A percentile compares a stretch with the other conserved stretches of the same genome.
These are phyloP conservation scores for Caenorhabditis sp. DNA, from an alignment of 2,888 invertebrate species.

Conservation along the genomic window DNA sequence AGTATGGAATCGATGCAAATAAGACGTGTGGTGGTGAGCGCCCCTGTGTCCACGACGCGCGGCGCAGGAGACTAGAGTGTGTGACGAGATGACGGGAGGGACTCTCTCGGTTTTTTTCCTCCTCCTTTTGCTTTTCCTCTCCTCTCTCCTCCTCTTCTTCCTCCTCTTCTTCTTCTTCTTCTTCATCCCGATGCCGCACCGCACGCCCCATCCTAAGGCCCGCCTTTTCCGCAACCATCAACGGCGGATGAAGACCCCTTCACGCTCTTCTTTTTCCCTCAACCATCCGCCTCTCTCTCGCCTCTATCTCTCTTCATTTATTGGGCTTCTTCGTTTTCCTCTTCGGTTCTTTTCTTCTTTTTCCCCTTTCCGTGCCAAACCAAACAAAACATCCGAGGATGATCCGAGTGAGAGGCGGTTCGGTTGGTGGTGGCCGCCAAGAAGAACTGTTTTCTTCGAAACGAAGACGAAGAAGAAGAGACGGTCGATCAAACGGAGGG, in stretches of 20 bases:
- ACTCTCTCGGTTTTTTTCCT: slow-evolving; percentile 38
- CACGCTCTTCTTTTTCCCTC: slow-evolving; percentile 9
- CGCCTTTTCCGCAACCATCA: slow-evolving; percentile 32
- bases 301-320: slow-evolving; percentile 3
- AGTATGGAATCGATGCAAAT: slow-evolving; percentile 47
- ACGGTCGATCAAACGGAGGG: background rate
- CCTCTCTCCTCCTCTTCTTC: slow-evolving; percentile 22
- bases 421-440: background rate
- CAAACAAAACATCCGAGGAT: slow-evolving; percentile 43
- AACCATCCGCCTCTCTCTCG: background rate
- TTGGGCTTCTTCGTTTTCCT: slow-evolving; percentile 25
- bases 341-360: slow-evolving; percentile 5
- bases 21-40: slow-evolving; percentile 54
- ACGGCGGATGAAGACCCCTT: background rate
- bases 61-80: slow-evolving; percentile 50
- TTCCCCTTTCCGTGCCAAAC: slow-evolving; percentile 27
- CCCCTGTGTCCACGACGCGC: slow-evolving; percentile 26
- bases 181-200: slow-evolving; percentile 21
- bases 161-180: background rate
- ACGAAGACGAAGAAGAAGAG: too few relatives aligned
- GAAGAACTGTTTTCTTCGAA: slow-evolving; percentile 52
- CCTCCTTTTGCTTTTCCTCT: too few relatives aligned
- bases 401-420: slow-evolving; percentile 17
- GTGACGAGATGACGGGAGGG: slow-evolving; percentile 28
- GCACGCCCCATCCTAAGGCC: slow-evolving; percentile 50